Percentiles rank a stretch among this genome's conserved stretches.
These are phyloP conservation scores for Drosophila prolongata DNA, from an alignment of 2,888 invertebrate species.

Conservation along the genomic window DNA sequence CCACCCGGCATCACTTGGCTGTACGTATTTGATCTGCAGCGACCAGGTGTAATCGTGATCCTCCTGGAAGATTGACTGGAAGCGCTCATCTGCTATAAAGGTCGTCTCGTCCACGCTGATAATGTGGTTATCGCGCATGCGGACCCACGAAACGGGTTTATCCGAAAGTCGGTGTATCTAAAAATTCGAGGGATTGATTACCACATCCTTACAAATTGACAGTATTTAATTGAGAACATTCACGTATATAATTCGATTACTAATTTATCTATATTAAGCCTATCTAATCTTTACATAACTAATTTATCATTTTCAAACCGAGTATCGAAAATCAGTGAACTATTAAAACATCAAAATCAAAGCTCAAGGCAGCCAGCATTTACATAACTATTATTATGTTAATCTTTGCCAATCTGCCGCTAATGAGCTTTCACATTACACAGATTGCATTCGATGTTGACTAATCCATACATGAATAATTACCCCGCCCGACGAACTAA, in stretches of 20 bases:
- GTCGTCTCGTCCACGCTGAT: slow-evolving; percentile 92
- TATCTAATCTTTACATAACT: too few species aligned
- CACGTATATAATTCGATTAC: too few species aligned
- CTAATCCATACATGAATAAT: slow-evolving; percentile 45
- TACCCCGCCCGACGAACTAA: slow-evolving; percentile 24
- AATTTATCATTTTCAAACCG: too few species aligned
- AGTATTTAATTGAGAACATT: too few species aligned
- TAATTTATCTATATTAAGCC: too few species aligned
- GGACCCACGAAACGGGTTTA: slow-evolving; percentile 96
- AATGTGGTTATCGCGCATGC: slow-evolving; percentile 94
- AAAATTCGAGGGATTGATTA: background rate
- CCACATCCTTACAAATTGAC: too few species aligned
- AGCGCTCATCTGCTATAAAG: slow-evolving; percentile 96
- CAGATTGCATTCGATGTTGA: slow-evolving; percentile 33
- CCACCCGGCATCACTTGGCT: slow-evolving; percentile 93
- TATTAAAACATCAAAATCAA: slow-evolving; percentile 4
- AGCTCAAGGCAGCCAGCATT: slow-evolving; percentile 2
- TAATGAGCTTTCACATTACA: slow-evolving; percentile 41
- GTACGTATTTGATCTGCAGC: slow-evolving; percentile 94
- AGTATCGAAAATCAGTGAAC: background rate
- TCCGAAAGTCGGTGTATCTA: slow-evolving; percentile 82
- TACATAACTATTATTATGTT: slow-evolving; percentile 36
- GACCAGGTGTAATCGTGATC: slow-evolving; percentile 94
- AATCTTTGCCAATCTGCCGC: slow-evolving; percentile 40
- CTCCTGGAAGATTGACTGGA: slow-evolving; percentile 92